Conservation (phyloP, 2,113 vertebrate species). For the Pipra filicauda region DNA sequence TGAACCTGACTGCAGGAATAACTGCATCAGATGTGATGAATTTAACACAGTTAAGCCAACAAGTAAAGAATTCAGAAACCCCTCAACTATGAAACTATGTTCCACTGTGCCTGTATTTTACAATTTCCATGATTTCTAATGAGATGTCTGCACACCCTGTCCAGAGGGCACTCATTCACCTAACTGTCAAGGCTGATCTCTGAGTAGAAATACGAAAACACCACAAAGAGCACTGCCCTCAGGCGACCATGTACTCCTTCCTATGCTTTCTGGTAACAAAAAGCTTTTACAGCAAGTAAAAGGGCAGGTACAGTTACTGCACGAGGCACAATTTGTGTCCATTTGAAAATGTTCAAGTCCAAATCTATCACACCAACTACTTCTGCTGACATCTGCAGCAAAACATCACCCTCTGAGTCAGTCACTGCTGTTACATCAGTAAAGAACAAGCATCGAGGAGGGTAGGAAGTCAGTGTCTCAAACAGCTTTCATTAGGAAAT, state of each 20-base stretch:
- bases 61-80: constrained; percentile 24
- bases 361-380: not conserved
- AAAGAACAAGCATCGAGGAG: not conserved
- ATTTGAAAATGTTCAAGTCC: not conserved
- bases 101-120: not conserved
- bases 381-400: not conserved
- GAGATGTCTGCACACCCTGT: not conserved
- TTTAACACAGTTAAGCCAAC: constrained; percentile 43
- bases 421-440: not conserved
- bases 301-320: not conserved
- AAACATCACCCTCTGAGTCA: not conserved
- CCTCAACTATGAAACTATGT: constrained; percentile 5
- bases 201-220: not conserved
- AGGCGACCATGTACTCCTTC: not conserved
- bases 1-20: not conserved
- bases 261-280: not conserved
- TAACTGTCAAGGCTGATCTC: not conserved
- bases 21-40: not conserved
- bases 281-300: not conserved
- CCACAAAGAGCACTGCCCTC: not conserved
- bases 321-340: not conserved
- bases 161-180: not conserved
- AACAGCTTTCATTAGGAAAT: not conserved
- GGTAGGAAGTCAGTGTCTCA: not conserved
- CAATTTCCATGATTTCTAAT: not conserved